These are phyloP conservation scores for Drosophila grimshawi DNA, from an alignment of 1,140 invertebrate species.

Conservation along the genomic window DNA sequence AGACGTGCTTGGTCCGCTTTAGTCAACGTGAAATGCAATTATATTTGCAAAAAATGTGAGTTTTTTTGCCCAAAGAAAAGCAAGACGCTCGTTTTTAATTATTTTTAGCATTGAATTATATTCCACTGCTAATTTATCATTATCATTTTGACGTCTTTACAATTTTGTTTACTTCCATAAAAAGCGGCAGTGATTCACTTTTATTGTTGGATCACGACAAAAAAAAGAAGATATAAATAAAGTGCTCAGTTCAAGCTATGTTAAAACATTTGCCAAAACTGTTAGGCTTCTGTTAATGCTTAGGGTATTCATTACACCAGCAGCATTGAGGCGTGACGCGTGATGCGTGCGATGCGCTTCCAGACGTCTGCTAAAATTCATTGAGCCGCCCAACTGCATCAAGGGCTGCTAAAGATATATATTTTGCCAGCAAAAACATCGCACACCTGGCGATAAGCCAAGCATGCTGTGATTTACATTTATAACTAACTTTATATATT, in stretches of 20 bases:
- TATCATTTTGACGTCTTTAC: too few species aligned
- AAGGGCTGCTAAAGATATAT: neutral
- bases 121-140: too few species aligned
- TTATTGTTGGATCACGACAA: neutral
- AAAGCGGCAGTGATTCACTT: slow-evolving; percentile 4
- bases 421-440: neutral
- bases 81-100: too few species aligned
- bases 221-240: neutral
- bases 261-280: neutral
- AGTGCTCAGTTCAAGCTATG: too few species aligned
- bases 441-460: slow-evolving; percentile 58
- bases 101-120: too few species aligned
- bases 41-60: too few species aligned
- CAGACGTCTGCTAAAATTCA: slow-evolving; percentile 18
- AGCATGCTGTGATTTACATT: slow-evolving; percentile 45
- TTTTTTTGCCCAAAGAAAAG: too few species aligned
- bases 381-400: slow-evolving; percentile 24
- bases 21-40: too few species aligned
- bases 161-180: neutral
- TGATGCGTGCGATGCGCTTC: slow-evolving; percentile 4
- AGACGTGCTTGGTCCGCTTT: too few species aligned
- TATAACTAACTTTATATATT: neutral
- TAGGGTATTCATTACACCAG: slow-evolving; percentile 27
- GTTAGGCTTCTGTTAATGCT: neutral
- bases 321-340: slow-evolving; percentile 40